A percentile compares a stretch with the other conserved stretches of the same genome.
phyloP scores from a whole-genome alignment of 2,113 vertebrate genomes.

The Gnathonemus longibarbis region DNA sequence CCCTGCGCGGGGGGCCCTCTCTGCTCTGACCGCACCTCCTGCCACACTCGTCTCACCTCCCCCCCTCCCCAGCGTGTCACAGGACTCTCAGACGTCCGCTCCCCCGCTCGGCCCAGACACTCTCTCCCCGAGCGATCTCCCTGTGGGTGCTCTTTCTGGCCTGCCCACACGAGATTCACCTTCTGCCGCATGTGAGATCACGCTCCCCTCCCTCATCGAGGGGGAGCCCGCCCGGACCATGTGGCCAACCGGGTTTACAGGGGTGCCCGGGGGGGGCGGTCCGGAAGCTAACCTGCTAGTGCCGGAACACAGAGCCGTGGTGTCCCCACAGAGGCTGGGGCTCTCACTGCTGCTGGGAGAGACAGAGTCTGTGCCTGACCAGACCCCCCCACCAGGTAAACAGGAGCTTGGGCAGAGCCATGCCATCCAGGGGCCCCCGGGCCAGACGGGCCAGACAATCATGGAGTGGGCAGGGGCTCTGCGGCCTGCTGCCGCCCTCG shows the following conservation, averaged over 20 bases:
- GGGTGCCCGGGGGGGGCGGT: no score
- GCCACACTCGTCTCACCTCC: neutral
- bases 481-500: constrained; percentile 50
- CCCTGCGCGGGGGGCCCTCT: neutral
- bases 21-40: neutral
- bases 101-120: no score
- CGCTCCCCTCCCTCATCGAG: no score
- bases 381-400: constrained; percentile 14
- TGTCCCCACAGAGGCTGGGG: neutral
- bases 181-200: neutral
- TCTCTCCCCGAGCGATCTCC: neutral
- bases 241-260: neutral
- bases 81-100: neutral
- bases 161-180: neutral
- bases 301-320: neutral
- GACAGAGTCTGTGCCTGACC: neutral
- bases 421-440: constrained; percentile 34
- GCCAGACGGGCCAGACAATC: constrained; percentile 44
- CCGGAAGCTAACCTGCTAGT: neutral
- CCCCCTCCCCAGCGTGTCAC: neutral
- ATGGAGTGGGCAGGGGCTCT: constrained; percentile 50
- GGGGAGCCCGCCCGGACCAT: neutral
- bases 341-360: neutral
- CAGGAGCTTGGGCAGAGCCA: neutral
- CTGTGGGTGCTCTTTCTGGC: neutral